Conservation (phyloP, 2,888 invertebrate species). For the Taenaris catops region DNA sequence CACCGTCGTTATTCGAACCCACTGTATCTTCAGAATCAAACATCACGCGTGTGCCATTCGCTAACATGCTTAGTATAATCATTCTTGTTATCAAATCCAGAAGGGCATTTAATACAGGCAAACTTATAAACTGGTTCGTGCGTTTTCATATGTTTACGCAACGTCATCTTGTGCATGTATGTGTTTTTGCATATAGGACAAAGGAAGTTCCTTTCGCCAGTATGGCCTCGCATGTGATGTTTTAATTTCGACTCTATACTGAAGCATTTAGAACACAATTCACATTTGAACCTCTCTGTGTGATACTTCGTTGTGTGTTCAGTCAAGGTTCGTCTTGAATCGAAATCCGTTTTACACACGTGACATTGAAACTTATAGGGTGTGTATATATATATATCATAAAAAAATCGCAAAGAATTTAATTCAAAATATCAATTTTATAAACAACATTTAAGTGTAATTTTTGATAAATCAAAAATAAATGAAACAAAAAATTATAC, state of each 20-base stretch:
- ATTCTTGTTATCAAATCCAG: slow-evolving; percentile 30
- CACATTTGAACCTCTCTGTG: slow-evolving; percentile 61
- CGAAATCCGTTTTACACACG: slow-evolving; percentile 37
- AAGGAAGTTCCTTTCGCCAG: slow-evolving; percentile 53
- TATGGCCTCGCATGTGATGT: slow-evolving; percentile 57
- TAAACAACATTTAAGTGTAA: slow-evolving; percentile 42
- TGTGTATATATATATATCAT: too few species aligned
- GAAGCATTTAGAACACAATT: slow-evolving; percentile 62
- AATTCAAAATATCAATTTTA: too few species aligned
- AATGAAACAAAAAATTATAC: too few species aligned
- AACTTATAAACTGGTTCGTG: slow-evolving; percentile 36
- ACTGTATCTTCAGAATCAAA: too few species aligned
- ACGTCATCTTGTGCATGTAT: slow-evolving; percentile 55
- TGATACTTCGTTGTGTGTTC: slow-evolving; percentile 48
- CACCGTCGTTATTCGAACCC: slow-evolving; percentile 1
- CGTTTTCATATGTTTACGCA: slow-evolving; percentile 60
- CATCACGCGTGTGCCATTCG: slow-evolving; percentile 19
- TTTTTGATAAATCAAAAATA: too few species aligned
- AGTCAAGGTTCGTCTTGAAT: slow-evolving; percentile 38
- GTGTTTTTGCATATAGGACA: slow-evolving; percentile 61
- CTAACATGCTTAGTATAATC: slow-evolving; percentile 31
- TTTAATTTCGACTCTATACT: slow-evolving; percentile 59
- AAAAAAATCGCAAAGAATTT: too few species aligned
- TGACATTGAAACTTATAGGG: slow-evolving; percentile 39
- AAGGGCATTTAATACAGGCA: slow-evolving; percentile 33